These are phyloP conservation scores for Athene cunicularia DNA, from an alignment of 2,113 vertebrate genomes.

Conservation along the genomic window DNA sequence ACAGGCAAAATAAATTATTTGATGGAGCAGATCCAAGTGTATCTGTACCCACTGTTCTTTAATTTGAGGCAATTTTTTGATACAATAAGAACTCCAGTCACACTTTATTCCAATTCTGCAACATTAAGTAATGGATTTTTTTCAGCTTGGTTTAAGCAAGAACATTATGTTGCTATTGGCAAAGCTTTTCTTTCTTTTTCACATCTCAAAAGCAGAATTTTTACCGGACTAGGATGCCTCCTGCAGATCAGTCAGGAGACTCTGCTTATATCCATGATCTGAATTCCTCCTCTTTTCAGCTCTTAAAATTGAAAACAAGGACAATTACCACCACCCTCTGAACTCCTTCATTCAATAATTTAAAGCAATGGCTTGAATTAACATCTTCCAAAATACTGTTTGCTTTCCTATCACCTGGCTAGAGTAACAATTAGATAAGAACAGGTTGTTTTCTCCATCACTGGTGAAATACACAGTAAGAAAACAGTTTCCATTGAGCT, in stretches of 20 bases:
- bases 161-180: background rate
- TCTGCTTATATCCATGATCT: background rate
- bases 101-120: conserved; percentile 16
- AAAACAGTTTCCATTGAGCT: background rate
- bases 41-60: conserved; percentile 37
- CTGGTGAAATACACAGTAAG: background rate
- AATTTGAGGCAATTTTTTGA: conserved; percentile 18
- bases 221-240: background rate
- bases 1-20: conserved; percentile 3
- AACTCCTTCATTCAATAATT: background rate
- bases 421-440: background rate
- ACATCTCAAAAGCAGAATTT: background rate
- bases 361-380: background rate
- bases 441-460: background rate
- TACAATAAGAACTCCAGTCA: conserved; percentile 8
- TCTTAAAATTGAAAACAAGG: background rate
- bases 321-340: background rate
- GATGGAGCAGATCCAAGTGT: conserved; percentile 32
- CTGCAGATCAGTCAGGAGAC: background rate
- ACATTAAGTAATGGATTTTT: conserved; percentile 43
- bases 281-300: background rate
- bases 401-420: background rate
- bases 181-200: background rate
- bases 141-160: conserved; percentile 48
- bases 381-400: background rate